phyloP scores from a whole-genome alignment of 2,797 vertebrate species.

The Chelidonichthys spinosus region DNA sequence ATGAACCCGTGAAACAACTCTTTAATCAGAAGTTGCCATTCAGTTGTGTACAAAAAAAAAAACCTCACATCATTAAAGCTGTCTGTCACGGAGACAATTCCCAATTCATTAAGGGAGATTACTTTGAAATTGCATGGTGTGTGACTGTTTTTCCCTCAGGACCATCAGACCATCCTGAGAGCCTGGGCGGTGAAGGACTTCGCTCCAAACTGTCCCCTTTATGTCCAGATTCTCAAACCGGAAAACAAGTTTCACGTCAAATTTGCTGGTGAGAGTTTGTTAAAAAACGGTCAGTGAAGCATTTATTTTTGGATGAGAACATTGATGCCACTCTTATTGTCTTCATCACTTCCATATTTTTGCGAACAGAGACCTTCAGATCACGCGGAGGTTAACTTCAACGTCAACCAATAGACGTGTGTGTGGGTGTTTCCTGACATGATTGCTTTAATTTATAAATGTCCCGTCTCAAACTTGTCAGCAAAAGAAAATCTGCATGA shows the following conservation, averaged over 20 bases:
- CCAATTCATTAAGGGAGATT: constrained; percentile 20
- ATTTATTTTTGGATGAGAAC: not conserved
- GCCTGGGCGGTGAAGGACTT: constrained; percentile 98
- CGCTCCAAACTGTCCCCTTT: constrained; percentile 93
- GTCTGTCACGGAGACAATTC: constrained; percentile 13
- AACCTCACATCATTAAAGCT: constrained; percentile 16
- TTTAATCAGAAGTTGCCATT: constrained; percentile 9
- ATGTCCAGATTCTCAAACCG: constrained; percentile 95
- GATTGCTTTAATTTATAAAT: too few species aligned
- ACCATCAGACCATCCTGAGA: constrained; percentile 95
- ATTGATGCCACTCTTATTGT: not conserved
- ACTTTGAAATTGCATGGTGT: not conserved
- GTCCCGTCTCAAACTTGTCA: too few species aligned
- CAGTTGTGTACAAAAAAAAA: constrained; percentile 10
- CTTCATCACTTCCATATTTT: too few species aligned
- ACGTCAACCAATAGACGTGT: too few species aligned
- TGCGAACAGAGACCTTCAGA: too few species aligned
- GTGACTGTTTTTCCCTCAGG: constrained; percentile 76
- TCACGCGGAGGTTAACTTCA: too few species aligned
- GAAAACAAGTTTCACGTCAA: constrained; percentile 97
- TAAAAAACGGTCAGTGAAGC: not conserved
- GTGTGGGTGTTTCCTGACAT: too few species aligned
- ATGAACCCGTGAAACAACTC: not conserved
- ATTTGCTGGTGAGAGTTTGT: constrained; percentile 87
- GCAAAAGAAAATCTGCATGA: too few species aligned